Conservation (phyloP, 2,888 invertebrate species). For the Hypselothyrea guttata region DNA sequence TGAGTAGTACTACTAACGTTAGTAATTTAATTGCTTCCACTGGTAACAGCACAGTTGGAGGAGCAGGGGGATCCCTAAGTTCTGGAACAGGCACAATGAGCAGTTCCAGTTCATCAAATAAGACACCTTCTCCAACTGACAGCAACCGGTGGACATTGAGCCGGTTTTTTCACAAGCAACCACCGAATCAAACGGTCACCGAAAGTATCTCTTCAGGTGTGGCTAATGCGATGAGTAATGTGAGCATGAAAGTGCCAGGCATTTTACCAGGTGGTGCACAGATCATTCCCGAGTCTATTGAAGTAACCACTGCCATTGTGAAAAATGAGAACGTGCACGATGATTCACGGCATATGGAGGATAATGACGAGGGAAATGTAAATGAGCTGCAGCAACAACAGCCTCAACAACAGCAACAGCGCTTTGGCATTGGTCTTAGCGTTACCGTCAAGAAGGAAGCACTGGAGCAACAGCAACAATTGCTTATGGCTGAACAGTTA, state of each 20-base stretch:
- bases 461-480: conserved; percentile 41
- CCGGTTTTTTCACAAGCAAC: conserved; percentile 74
- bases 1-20: conserved; percentile 19
- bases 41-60: conserved; percentile 22
- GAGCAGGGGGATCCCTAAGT: conserved; percentile 46
- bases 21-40: neutral
- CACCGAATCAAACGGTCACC: conserved; percentile 59
- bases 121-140: conserved; percentile 79
- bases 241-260: conserved; percentile 75
- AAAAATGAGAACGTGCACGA: conserved; percentile 76
- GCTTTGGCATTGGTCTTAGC: conserved; percentile 62
- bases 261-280: conserved; percentile 78
- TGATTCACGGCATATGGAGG: conserved; percentile 55
- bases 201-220: conserved; percentile 71
- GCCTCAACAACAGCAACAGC: conserved; percentile 51
- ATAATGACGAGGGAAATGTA: conserved; percentile 52
- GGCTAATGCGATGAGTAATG: conserved; percentile 65
- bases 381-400: conserved; percentile 36
- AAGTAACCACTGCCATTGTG: conserved; percentile 76
- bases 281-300: conserved; percentile 78
- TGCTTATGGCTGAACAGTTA: conserved; percentile 29
- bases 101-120: conserved; percentile 75
- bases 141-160: conserved; percentile 79
- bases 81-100: conserved; percentile 51
- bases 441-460: conserved; percentile 80